Base-by-base conservation (phyloP, 2,888 invertebrate genomes). In the Strigamia transsilvanica region DNA sequence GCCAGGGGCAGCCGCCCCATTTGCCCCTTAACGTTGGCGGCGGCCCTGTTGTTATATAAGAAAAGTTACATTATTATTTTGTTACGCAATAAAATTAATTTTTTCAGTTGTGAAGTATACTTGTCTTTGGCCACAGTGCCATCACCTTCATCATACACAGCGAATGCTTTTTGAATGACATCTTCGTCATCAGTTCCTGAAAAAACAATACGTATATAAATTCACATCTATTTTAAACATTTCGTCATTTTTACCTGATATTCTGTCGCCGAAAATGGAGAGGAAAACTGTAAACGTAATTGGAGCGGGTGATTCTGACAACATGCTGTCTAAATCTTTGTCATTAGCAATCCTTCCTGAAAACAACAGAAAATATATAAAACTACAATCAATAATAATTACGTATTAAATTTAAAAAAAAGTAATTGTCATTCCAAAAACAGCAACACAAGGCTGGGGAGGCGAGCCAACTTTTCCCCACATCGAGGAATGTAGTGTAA, bases 211-310 rank as follows among this genome's bases (percentile, higher is more conserved):
- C 6, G 9, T 10, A 15, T 9, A 66, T 21, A 23, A 23, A 61
- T 6, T 80, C 34, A 18, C 81, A 18, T 81, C 32, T 78, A 51
- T n/a, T 80, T 13, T 80, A 15, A 13, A 80, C 23, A 21, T 61
- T 56, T 23, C 0, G 7, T 56, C n/a, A 34, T 1, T 32, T 83
- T 80, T 82, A 84, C 94, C 94, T 87, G 95, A 93, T 94, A 96
- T 96, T 88, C 96, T 93, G 90, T 91, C 92, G 88, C 95, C 96
- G 91, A 97, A 97, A 87, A 97, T 92, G 87, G 94, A 94, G 88
- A 97, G 91, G 89, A 96, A 91, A 90, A 96, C 96, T 87, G 97
- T 97, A 92, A 97, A 97, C 91, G 96, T 97, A 90, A 97, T 93
- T 88, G 96, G 96, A 87, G 94, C 96, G 86, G 94, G 91, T 85